Evolutionary conservation across 2,797 vertebrate genomes (phyloP).

Genomic region (Pteronotus mesoamericanus): DNA sequence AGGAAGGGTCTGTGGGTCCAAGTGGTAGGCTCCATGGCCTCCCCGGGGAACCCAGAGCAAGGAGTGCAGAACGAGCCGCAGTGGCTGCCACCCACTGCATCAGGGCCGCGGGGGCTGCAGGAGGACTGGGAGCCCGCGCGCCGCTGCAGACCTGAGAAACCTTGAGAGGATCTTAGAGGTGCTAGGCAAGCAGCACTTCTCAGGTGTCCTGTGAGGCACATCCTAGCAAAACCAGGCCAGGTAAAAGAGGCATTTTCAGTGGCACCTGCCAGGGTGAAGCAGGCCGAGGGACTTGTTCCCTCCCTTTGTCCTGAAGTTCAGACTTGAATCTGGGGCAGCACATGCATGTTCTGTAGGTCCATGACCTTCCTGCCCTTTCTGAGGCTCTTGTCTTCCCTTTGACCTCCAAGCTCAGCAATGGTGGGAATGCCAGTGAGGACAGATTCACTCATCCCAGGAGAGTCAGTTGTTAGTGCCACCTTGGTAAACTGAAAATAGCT

Average conservation of each 20-base stretch:
- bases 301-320: neutral
- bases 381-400: constrained; percentile 7
- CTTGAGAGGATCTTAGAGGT: neutral
- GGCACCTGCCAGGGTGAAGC: neutral
- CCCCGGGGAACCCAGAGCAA: neutral
- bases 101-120: neutral
- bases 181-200: neutral
- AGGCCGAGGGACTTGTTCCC: neutral
- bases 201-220: neutral
- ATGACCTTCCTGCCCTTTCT: neutral
- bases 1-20: neutral
- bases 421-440: constrained; percentile 68
- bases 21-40: neutral
- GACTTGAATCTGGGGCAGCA: neutral
- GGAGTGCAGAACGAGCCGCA: neutral
- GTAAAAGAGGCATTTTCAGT: neutral
- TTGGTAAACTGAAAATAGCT: constrained; percentile 74
- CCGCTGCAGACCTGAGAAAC: neutral
- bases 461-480: constrained; percentile 73
- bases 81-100: too few relatives aligned
- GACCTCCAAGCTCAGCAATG: constrained; percentile 38
- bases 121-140: neutral
- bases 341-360: neutral
- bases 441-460: constrained; percentile 68
- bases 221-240: neutral